phyloP scores from a whole-genome alignment of 2,113 vertebrate species.

The Hyla sarda region DNA sequence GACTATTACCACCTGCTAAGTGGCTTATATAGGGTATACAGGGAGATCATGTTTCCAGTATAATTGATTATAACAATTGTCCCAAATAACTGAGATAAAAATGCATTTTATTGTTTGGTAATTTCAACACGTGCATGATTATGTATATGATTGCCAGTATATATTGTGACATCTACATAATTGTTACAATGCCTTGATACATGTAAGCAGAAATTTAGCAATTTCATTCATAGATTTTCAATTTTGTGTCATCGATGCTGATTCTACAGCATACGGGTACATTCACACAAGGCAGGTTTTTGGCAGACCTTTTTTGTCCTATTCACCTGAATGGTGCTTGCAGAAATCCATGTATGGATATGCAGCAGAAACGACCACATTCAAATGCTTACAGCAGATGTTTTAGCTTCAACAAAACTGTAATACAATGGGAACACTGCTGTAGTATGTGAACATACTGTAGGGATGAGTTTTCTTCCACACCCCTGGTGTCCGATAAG shows the following conservation, averaged over 20 bases:
- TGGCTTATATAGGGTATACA: constrained; percentile 18
- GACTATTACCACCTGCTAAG: constrained; percentile 40
- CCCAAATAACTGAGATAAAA: not conserved
- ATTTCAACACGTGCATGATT: not conserved
- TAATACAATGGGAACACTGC: too few species aligned
- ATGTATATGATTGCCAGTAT: not conserved
- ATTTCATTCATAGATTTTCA: too few species aligned
- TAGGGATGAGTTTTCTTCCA: too few species aligned
- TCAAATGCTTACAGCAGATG: not conserved
- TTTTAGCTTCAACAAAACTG: not conserved
- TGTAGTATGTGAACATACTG: not conserved
- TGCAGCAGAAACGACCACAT: not conserved
- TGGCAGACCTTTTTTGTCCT: too few species aligned
- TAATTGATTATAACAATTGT: not conserved
- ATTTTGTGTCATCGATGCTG: too few species aligned
- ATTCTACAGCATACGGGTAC: not conserved
- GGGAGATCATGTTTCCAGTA: not conserved
- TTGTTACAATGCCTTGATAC: not conserved
- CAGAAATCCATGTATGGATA: not conserved
- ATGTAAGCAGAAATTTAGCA: not conserved
- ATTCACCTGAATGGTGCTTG: not conserved
- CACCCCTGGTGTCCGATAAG: too few species aligned
- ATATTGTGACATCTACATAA: not conserved
- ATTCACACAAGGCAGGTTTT: too few species aligned
- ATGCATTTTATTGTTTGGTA: not conserved